Evolutionary conservation across 2,113 vertebrate species (phyloP), one percentile per base, ranked within the genome.

Genomic region (Dermatemys mawii): DNA sequence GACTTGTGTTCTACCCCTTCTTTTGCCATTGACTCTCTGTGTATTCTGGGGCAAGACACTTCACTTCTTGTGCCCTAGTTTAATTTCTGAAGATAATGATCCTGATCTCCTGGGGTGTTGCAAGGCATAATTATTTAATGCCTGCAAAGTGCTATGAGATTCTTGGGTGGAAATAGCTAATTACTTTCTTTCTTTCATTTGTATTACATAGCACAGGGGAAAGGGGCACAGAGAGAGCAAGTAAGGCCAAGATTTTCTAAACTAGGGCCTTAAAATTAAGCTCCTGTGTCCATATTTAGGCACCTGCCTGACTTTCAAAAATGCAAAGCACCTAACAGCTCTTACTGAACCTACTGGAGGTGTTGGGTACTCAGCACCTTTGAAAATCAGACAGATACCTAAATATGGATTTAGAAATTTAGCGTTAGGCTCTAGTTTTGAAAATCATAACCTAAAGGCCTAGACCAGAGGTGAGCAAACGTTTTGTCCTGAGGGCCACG

Each of bases 151-250:
- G 91, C 85, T 78, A 2, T 11, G 87, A 90, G 75, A 83, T 94
- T 90, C 83, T 95, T 92, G 12, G 90, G 91, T 67, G 78, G 91
- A 93, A 93, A 90, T 94, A 83, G 95, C 29, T 50, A 79, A 96
- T 89, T 94, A 93, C 88, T 85, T 87, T 35, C 35, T 60, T 63
- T 6, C 32, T 14, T 35, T 35, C 93, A 90, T 90, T 90, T 41
- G 57, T 93, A 80, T 91, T 78, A 54, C 27, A 26, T 88, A 90
- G 11, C 95, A 95, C 92, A 96, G 94, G 96, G 96, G 91, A 90
- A 67, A 19, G 90, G 83, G 84, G 88, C 67, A 70, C 83, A 67
- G 87, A 54, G 49, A 87, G 84, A 84, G 48, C 92, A 96, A 95
- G 94, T 84, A 85, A 80, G 94, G 82, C 90, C 78, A 73, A 87